Percentiles rank a stretch among this genome's conserved stretches.
phyloP scores from a whole-genome alignment of 2,113 vertebrate species.

The Cisticola juncidis region DNA sequence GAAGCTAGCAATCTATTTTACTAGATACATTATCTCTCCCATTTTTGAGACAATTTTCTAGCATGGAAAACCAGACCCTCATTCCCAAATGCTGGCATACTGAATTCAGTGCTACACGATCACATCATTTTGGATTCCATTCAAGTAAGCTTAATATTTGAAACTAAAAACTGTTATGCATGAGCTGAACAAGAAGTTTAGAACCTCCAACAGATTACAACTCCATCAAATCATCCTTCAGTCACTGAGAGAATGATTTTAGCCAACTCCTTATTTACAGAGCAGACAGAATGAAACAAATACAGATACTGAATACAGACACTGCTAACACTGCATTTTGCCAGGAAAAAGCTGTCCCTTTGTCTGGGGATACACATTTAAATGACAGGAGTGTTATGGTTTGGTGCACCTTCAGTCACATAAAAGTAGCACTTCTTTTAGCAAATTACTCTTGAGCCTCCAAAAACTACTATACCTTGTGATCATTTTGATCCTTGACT shows the following conservation, averaged over 20 bases:
- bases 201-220: not conserved
- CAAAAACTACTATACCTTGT: slow-evolving; percentile 82
- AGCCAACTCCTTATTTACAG: not conserved
- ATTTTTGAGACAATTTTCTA: not conserved
- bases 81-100: not conserved
- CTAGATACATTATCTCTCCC: not conserved
- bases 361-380: not conserved
- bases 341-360: not conserved
- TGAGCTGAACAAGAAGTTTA: not conserved
- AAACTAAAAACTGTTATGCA: not conserved
- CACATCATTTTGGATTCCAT: not conserved
- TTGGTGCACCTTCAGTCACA: not conserved
- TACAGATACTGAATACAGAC: not conserved
- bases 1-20: not conserved
- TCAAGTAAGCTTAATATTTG: not conserved
- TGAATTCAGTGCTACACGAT: not conserved
- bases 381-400: not conserved
- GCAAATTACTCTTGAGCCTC: not conserved
- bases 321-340: not conserved
- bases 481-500: slow-evolving; percentile 97
- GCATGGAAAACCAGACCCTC: not conserved
- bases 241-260: not conserved
- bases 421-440: not conserved
- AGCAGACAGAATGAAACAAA: not conserved
- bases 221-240: not conserved